Conservation (phyloP, 2,888 invertebrate species). For the Colostygia pectinataria region DNA sequence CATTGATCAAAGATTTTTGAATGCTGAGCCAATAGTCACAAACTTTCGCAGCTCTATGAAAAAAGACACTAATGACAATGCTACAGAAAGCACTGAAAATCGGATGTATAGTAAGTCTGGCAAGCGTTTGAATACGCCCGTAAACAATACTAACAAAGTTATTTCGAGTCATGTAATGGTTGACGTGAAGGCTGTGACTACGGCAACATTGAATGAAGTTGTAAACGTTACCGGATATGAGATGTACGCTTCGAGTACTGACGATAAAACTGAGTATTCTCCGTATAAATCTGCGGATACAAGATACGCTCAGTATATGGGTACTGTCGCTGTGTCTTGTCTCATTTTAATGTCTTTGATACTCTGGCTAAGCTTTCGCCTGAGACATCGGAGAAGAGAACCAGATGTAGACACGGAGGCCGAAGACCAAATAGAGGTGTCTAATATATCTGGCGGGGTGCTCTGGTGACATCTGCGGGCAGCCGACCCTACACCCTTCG, state of each 20-base stretch:
- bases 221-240: conserved; percentile 48
- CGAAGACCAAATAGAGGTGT: conserved; percentile 84
- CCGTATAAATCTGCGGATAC: conserved; percentile 62
- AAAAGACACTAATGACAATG: conserved; percentile 42
- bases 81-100: conserved; percentile 38
- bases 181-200: conserved; percentile 41
- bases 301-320: conserved; percentile 74
- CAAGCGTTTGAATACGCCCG: conserved; percentile 68
- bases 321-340: conserved; percentile 80
- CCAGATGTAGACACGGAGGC: conserved; percentile 52
- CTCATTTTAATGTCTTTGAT: conserved; percentile 81
- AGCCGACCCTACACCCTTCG: conserved; percentile 82
- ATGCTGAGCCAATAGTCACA: conserved; percentile 48
- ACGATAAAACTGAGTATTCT: conserved; percentile 66
- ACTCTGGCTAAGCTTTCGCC: conserved; percentile 76
- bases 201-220: conserved; percentile 42
- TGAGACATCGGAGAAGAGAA: conserved; percentile 66
- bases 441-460: conserved; percentile 85
- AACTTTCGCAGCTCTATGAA: conserved; percentile 42
- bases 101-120: conserved; percentile 56
- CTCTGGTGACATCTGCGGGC: conserved; percentile 87
- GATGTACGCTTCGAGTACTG: conserved; percentile 50
- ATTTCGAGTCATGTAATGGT: conserved; percentile 22
- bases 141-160: conserved; percentile 45
- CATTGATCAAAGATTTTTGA: conserved; percentile 61